Evolutionary conservation across 2,888 invertebrate genomes (phyloP), one percentile per base, ranked within the genome.

Genomic region (Clepsis dumicolana): DNA sequence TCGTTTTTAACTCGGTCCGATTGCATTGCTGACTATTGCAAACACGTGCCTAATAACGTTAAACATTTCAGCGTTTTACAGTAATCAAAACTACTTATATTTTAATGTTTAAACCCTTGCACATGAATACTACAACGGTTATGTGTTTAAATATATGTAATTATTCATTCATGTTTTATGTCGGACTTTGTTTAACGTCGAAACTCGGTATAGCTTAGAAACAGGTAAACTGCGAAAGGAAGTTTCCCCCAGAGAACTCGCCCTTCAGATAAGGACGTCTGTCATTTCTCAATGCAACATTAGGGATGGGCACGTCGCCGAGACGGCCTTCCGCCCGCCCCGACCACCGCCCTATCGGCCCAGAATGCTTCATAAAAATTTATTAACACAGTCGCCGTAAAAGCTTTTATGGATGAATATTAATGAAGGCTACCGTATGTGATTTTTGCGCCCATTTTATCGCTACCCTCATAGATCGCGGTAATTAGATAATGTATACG

Each of bases 281-380:
- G 77, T 80, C 74, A 75, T 77, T 80, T 78, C 76, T 78, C 76
- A 77, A 80, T 79, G 81, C 77, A 77, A 73, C 74, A 77, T 79
- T 77, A 79, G 74, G 74, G 70, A 69, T 72, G 78, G 82, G 82
- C 75, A 80, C 77, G 80, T 74, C 77, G 73, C 74, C 76, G 77
- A 79, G 80, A 78, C 78, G 77, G 80, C 80, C 79, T 82, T 83
- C 80, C 80, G 82, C 76, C 80, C 81, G 76, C 78, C 80, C 73
- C 73, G 71, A 70, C 72, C 72, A 73, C 75, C 80, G 77, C 81
- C 80, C 77, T 77, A 70, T 74, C 72, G 73, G 75, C 75, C 77
- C 60, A 60, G 63, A 80, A 79, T 77, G 70, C 74, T 74, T 80
- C 79, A 77, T 85, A 83, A 83, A 87, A 78, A 77, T 70, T 54